Evolutionary conservation across 2,888 invertebrate species (phyloP), one percentile per base, ranked within the genome.

Genomic region (Drosophila acutilabella): DNA sequence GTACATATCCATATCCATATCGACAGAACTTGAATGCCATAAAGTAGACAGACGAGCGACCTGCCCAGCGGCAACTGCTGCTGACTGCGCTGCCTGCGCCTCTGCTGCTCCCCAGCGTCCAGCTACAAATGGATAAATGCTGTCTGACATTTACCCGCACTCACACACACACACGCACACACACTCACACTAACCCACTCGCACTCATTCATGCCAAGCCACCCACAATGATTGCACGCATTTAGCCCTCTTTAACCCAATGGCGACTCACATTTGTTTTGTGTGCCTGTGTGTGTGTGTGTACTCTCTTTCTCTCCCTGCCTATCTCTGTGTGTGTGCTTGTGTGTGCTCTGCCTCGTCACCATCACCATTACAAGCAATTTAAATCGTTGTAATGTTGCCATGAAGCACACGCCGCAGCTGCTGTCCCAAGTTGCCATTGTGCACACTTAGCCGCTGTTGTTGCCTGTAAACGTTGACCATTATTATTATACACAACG

Each of bases 371-470:
- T 90, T 88, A 90, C 90, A 89, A 89, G 78, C 91, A 82, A 90
- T 90, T 90, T 89, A 90, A 89, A 87, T 88, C 81, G 89, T 81
- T 80, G 85, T 81, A 79, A 89, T 89, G 88, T 79, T 87, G 89
- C 80, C 81, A 74, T 66, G 84, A 74, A 80, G 78, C 71, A 71
- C 60, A 67, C 61, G 60, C 20, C 65, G 54, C 69, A 72, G 70
- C 70, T 68, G 72, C 70, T 71, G 53, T 36, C 48, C 57, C 69
- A 52, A 58, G 74, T 60, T 73, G 62, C 51, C 53, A 23, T 52
- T 61, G 72, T 67, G 50, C 52, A 48, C 13, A 36, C 36, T 36
- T 64, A 38, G 48, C 48, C 62, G 33, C 48, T 52, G 41, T 50
- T 47, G 51, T 51, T 61, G 61, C 44, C 83, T 86, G 87, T 81